Percentiles rank a stretch among this genome's conserved stretches.
Conservation (phyloP, 2,113 vertebrate species). For the Tiliqua scincoides region DNA sequence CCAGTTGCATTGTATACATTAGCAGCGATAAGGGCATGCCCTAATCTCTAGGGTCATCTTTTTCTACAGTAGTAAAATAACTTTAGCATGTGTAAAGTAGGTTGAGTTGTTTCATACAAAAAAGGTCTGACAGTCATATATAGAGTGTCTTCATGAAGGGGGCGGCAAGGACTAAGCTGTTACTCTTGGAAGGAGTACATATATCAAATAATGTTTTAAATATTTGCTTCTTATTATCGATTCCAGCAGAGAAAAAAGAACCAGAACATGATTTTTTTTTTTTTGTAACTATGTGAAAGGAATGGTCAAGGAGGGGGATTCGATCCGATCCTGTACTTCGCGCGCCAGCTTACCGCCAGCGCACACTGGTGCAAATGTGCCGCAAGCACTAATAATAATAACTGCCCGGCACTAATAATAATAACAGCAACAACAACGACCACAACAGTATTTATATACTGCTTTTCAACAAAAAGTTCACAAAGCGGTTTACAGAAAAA, state of each 20-base stretch:
- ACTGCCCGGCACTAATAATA: too few species aligned
- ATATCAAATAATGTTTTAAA: background rate
- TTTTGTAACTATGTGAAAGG: background rate
- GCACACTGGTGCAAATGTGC: too few species aligned
- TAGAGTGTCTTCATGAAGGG: constrained; percentile 25
- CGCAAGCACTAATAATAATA: too few species aligned
- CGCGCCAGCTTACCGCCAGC: too few species aligned
- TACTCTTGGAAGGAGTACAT: background rate
- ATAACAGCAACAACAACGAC: too few species aligned
- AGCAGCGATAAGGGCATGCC: constrained; percentile 60
- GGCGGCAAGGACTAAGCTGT: constrained; percentile 27
- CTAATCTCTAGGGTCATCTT: constrained; percentile 70
- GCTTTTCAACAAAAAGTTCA: too few species aligned
- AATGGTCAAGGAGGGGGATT: too few species aligned
- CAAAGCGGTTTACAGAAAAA: too few species aligned
- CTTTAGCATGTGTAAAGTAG: constrained; percentile 43
- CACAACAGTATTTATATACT: too few species aligned
- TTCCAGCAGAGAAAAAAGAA: rapidly evolving
- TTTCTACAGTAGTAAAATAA: constrained; percentile 68
- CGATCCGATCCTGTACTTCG: too few species aligned
- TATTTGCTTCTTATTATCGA: background rate
- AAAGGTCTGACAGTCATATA: constrained; percentile 7
- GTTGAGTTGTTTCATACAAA: constrained; percentile 53
- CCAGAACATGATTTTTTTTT: background rate
- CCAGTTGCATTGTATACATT: constrained; percentile 65